These are phyloP conservation scores for Poeciliopsis prolifica DNA, from an alignment of 2,113 vertebrate genomes.

Conservation along the genomic window DNA sequence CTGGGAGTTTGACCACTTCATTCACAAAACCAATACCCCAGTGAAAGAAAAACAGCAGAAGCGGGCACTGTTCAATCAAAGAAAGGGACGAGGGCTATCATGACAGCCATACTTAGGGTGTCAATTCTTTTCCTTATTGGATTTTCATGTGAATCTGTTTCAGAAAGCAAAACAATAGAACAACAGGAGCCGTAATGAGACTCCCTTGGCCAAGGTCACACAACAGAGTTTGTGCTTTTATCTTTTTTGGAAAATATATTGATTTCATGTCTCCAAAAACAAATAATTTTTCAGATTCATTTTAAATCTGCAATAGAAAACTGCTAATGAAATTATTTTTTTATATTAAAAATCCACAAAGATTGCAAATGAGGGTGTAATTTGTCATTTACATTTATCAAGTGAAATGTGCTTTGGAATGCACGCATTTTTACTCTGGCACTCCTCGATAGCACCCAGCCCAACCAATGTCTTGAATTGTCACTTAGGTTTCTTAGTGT, in stretches of 20 bases:
- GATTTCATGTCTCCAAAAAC: not conserved
- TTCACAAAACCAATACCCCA: constrained; percentile 77
- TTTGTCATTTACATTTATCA: not conserved
- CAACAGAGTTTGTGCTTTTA: not conserved
- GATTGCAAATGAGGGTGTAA: not conserved
- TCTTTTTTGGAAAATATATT: not conserved
- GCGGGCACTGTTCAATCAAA: constrained; percentile 46
- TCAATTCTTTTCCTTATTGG: constrained; percentile 29
- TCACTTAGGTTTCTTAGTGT: too few relatives aligned
- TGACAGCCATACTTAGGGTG: constrained; percentile 26
- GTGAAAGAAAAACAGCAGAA: constrained; percentile 58
- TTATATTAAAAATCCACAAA: not conserved
- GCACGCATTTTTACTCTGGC: not conserved
- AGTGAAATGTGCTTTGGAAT: not conserved
- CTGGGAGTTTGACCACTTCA: constrained; percentile 75
- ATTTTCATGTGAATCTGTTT: constrained; percentile 13
- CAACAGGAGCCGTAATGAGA: not conserved
- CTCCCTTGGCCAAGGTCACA: not conserved
- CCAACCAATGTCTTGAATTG: too few relatives aligned
- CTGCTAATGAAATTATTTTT: not conserved
- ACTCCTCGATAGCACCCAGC: not conserved
- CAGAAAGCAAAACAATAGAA: not conserved
- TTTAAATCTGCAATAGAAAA: not conserved
- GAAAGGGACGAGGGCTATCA: constrained; percentile 28
- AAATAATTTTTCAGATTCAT: not conserved